phyloP scores from a whole-genome alignment of 1,140 invertebrate genomes.

The Dryas iulia region DNA sequence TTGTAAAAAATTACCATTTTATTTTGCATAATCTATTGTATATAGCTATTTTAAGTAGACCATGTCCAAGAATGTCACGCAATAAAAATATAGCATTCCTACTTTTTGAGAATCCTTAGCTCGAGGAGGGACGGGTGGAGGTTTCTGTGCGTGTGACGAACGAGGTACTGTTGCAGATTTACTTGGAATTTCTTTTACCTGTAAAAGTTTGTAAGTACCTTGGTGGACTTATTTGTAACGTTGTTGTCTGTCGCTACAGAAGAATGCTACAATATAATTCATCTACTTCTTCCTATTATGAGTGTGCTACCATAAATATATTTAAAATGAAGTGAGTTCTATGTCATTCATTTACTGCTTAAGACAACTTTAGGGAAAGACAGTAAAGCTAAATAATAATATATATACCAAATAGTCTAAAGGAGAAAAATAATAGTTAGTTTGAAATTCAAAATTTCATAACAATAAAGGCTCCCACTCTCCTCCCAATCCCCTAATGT shows the following conservation, averaged over 20 bases:
- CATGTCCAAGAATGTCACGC: neutral
- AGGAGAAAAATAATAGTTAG: no score
- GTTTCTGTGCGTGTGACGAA: constrained; percentile 52
- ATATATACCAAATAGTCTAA: no score
- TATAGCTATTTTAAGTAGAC: constrained; percentile 1
- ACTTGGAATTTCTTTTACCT: constrained; percentile 58
- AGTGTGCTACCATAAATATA: no score
- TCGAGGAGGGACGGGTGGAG: constrained; percentile 63
- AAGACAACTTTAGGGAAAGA: no score
- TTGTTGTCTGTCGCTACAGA: neutral
- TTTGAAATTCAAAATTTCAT: no score
- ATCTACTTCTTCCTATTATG: neutral
- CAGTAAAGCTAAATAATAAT: no score
- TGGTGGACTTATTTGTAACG: neutral
- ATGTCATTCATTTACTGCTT: no score
- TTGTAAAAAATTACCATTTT: neutral
- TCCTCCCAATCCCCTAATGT: no score
- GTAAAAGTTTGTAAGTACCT: constrained; percentile 5
- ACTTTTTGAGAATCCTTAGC: constrained; percentile 51
- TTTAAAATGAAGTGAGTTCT: no score
- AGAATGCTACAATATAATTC: neutral
- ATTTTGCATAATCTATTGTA: neutral
- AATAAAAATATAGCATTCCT: constrained; percentile 9
- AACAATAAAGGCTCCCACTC: no score
- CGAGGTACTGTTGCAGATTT: constrained; percentile 66